Evolutionary conservation across 2,113 vertebrate genomes (phyloP).

Genomic region (Ranitomeya imitator): DNA sequence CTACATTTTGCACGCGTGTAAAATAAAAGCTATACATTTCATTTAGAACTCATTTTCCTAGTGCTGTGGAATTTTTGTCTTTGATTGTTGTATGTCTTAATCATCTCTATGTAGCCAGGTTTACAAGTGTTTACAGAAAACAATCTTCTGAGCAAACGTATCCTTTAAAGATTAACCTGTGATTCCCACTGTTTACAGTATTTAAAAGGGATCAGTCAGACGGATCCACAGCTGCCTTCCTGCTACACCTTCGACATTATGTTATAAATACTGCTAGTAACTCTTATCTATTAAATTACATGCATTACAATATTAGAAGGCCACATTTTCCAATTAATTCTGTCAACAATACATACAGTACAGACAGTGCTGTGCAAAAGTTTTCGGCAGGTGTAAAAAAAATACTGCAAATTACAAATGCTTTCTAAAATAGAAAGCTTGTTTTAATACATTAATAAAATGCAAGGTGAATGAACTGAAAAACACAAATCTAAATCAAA

Average conservation of each 20-base stretch:
- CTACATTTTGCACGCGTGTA: not conserved
- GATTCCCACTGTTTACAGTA: constrained; percentile 15
- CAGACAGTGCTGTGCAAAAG: too few relatives aligned
- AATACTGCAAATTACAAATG: too few relatives aligned
- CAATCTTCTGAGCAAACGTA: constrained; percentile 8
- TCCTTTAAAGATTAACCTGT: constrained; percentile 23
- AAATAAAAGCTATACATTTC: not conserved
- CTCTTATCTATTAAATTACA: constrained; percentile 7
- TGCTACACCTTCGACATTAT: constrained; percentile 16
- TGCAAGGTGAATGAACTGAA: too few relatives aligned
- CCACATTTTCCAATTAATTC: not conserved
- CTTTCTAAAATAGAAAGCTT: too few relatives aligned
- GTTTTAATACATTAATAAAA: too few relatives aligned
- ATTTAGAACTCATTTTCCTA: not conserved
- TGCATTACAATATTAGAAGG: constrained; percentile 15
- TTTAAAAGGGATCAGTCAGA: constrained; percentile 38
- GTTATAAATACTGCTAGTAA: not conserved
- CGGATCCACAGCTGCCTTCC: constrained; percentile 15
- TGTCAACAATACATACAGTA: not conserved
- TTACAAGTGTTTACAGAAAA: constrained; percentile 20
- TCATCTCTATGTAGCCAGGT: not conserved
- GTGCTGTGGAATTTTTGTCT: not conserved
- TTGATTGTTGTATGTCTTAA: constrained; percentile 11
- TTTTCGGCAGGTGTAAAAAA: too few relatives aligned
- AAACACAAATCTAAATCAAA: too few relatives aligned